These are phyloP conservation scores for Erebia palarica DNA, from an alignment of 2,888 invertebrate genomes.

Conservation along the genomic window DNA sequence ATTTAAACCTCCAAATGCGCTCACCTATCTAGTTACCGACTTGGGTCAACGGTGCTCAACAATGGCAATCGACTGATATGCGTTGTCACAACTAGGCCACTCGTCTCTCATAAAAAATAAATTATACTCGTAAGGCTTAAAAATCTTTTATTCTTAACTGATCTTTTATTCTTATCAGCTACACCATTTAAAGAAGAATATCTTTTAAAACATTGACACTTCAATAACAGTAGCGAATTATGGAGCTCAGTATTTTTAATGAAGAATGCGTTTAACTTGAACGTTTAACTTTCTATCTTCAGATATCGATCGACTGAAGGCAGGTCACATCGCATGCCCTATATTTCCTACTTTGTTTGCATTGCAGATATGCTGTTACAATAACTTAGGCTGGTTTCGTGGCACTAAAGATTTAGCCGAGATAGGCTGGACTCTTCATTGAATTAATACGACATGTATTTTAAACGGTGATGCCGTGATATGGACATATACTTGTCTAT, in stretches of 20 bases:
- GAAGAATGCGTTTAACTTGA: constrained; percentile 26
- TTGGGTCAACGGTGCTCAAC: too few relatives aligned
- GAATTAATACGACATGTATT: constrained; percentile 1
- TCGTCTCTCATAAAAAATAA: too few relatives aligned
- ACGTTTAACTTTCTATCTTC: constrained; percentile 29
- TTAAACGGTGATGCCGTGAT: neutral
- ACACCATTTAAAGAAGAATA: too few relatives aligned
- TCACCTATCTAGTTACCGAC: too few relatives aligned
- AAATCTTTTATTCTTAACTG: too few relatives aligned
- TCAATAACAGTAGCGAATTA: neutral
- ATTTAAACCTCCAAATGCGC: too few relatives aligned
- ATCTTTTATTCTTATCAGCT: too few relatives aligned
- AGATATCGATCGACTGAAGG: constrained; percentile 31
- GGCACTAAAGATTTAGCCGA: constrained; percentile 15
- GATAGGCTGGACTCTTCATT: constrained; percentile 6
- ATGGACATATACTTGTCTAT: too few relatives aligned
- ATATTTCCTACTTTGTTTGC: constrained; percentile 29
- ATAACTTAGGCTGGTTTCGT: constrained; percentile 14
- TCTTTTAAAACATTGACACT: neutral
- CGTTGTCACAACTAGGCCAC: too few relatives aligned
- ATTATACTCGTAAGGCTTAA: too few relatives aligned
- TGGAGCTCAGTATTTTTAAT: constrained; percentile 25
- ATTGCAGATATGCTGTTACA: constrained; percentile 33
- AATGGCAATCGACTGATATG: too few relatives aligned
- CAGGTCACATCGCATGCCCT: constrained; percentile 29